These are phyloP conservation scores for Tetramorium alpestre DNA, from an alignment of 1,140 invertebrate species.

Conservation along the genomic window DNA sequence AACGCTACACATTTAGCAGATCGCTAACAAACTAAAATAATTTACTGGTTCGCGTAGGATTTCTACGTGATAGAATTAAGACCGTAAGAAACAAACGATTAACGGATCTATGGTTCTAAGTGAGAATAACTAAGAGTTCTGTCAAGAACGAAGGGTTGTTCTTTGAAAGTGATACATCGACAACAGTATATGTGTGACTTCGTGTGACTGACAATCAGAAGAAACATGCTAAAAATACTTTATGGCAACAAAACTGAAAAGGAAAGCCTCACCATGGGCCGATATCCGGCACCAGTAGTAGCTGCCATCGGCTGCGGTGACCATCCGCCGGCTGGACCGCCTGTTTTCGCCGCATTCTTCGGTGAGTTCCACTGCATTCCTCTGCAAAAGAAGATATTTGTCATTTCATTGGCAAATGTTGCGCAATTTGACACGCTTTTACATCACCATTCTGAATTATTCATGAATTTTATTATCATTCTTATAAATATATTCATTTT, in stretches of 20 bases:
- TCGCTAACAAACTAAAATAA: slow-evolving; percentile 19
- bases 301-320: slow-evolving; percentile 94
- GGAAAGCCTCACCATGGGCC: slow-evolving; percentile 90
- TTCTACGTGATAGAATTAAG: not conserved
- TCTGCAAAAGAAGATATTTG: slow-evolving; percentile 79
- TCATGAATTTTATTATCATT: not conserved
- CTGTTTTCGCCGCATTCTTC: slow-evolving; percentile 92
- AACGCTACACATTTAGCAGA: not conserved
- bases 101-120: not conserved
- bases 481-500: not conserved
- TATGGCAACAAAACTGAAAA: slow-evolving; percentile 19
- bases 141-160: not conserved
- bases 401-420: not conserved
- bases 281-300: slow-evolving; percentile 93
- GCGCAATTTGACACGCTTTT: not conserved
- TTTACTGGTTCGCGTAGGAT: not conserved
- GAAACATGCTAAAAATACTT: slow-evolving; percentile 62
- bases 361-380: slow-evolving; percentile 95
- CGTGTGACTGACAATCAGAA: slow-evolving; percentile 26
- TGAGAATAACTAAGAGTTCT: not conserved
- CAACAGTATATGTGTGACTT: not conserved
- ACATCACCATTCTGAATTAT: not conserved
- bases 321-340: slow-evolving; percentile 88
- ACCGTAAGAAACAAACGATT: not conserved
- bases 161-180: slow-evolving; percentile 20